Conservation (phyloP, 2,888 invertebrate genomes). For the Cetonia aurata region DNA sequence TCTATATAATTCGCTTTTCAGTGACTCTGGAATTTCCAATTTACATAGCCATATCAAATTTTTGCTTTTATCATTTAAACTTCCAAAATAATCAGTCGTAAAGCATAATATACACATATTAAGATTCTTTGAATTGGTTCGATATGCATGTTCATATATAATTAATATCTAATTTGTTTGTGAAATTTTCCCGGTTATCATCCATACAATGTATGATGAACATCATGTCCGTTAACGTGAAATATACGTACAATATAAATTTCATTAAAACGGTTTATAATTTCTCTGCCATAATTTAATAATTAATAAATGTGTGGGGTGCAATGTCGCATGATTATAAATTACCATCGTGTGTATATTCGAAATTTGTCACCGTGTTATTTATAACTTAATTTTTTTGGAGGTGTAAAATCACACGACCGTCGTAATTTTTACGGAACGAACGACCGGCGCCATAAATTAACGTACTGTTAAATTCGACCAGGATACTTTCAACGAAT, state of each 20-base stretch:
- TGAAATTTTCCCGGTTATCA: not conserved
- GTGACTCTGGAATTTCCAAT: no score
- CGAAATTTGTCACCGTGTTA: slow-evolving; percentile 40
- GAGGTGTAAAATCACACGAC: slow-evolving; percentile 29
- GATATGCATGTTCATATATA: not conserved
- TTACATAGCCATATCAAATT: no score
- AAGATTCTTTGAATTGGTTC: no score
- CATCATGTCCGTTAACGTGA: not conserved
- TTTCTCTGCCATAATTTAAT: not conserved
- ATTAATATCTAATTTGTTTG: slow-evolving; percentile 9
- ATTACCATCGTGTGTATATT: slow-evolving; percentile 19
- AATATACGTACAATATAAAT: not conserved
- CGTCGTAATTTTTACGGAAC: slow-evolving; percentile 28
- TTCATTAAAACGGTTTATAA: slow-evolving; percentile 9
- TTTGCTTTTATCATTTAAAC: no score
- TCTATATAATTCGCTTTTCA: no score
- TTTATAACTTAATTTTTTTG: slow-evolving; percentile 40
- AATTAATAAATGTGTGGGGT: slow-evolving; percentile 4
- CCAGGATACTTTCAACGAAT: slow-evolving; percentile 33
- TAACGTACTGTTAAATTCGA: slow-evolving; percentile 41
- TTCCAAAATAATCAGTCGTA: no score
- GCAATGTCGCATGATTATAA: slow-evolving; percentile 9
- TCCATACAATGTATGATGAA: not conserved
- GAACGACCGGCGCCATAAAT: slow-evolving; percentile 30
- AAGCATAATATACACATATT: no score